Percentiles rank a stretch among this genome's conserved stretches.
These are phyloP conservation scores for Probosciger aterrimus DNA, from an alignment of 2,113 vertebrate species.

Conservation along the genomic window DNA sequence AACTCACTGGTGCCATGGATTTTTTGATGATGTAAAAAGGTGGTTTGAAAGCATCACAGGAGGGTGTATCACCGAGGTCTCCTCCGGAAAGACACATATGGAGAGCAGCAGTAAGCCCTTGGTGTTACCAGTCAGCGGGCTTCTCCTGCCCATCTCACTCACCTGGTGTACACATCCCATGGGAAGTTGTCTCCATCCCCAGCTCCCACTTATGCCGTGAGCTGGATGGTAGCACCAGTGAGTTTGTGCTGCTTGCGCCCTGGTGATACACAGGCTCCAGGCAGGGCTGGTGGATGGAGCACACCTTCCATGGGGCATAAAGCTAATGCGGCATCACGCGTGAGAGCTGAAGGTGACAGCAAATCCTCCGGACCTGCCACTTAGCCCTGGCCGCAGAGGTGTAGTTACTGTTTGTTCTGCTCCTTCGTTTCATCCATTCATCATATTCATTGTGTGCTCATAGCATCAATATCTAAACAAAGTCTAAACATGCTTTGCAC, in stretches of 20 bases:
- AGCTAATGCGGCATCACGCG: rapidly evolving
- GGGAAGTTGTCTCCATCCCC: neutral
- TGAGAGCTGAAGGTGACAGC: neutral
- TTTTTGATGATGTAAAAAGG: neutral
- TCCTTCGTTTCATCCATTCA: neutral
- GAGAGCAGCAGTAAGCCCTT: neutral
- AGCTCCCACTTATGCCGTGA: rapidly evolving
- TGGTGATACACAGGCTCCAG: neutral
- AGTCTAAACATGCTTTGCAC: neutral
- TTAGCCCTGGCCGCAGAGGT: neutral
- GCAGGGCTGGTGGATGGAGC: neutral
- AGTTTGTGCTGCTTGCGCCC: neutral
- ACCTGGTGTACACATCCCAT: rapidly evolving
- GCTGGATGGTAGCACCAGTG: neutral
- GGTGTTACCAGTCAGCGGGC: rapidly evolving
- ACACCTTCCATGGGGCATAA: neutral
- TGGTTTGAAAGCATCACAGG: neutral
- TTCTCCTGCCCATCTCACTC: neutral
- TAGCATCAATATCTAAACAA: neutral
- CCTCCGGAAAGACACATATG: neutral
- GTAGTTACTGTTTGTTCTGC: neutral
- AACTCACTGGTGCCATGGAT: neutral
- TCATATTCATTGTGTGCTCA: neutral
- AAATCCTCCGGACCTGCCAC: neutral
- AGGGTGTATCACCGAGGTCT: neutral